Conservation (phyloP, 1,140 invertebrate species). For the Calephelis nemesis region DNA sequence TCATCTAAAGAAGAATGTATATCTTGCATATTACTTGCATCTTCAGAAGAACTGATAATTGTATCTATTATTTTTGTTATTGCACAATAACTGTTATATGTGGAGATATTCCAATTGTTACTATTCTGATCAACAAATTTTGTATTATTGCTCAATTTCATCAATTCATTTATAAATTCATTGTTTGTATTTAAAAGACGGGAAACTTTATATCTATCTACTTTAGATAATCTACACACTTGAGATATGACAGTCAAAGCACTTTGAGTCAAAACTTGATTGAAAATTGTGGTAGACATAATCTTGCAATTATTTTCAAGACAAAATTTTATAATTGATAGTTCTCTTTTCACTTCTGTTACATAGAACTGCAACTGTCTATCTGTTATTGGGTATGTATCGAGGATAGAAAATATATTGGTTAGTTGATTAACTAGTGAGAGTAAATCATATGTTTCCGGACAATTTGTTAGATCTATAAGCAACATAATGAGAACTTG, state of each 20-base stretch:
- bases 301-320: slow-evolving; percentile 74
- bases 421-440: slow-evolving; percentile 64
- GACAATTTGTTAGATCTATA: slow-evolving; percentile 70
- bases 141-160: slow-evolving; percentile 46
- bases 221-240: slow-evolving; percentile 69
- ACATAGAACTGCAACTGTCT: slow-evolving; percentile 70
- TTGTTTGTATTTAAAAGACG: slow-evolving; percentile 69
- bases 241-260: slow-evolving; percentile 75
- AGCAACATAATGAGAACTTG: slow-evolving; percentile 74
- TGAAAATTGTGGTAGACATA: slow-evolving; percentile 68
- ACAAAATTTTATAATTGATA: slow-evolving; percentile 75
- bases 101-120: slow-evolving; percentile 68
- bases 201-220: slow-evolving; percentile 74
- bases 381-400: slow-evolving; percentile 65
- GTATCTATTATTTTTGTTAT: slow-evolving; percentile 72
- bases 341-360: slow-evolving; percentile 73
- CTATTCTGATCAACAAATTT: slow-evolving; percentile 35
- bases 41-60: slow-evolving; percentile 62
- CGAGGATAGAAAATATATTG: slow-evolving; percentile 71
- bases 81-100: slow-evolving; percentile 73
- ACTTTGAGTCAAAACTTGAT: slow-evolving; percentile 66
- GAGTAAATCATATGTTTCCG: slow-evolving; percentile 65
- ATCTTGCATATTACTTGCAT: slow-evolving; percentile 45
- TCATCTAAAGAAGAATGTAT: slow-evolving; percentile 65
- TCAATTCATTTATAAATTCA: slow-evolving; percentile 64